Base-by-base conservation (phyloP, 2,888 invertebrate species). In the Graphium colonna region DNA sequence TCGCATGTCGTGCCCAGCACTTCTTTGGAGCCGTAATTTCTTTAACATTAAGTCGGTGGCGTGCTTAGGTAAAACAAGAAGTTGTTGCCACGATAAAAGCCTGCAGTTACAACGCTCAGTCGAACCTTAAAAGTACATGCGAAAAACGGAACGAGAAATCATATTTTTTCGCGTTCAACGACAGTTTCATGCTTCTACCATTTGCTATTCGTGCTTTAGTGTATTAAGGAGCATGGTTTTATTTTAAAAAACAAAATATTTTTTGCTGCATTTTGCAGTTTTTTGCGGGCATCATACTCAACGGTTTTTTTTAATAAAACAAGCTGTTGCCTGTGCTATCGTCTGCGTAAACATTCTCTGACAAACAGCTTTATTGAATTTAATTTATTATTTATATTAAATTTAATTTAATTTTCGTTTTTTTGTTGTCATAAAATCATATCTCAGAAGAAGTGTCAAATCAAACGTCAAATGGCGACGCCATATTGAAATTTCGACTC, bases 11-110 rank as follows among this genome's bases (percentile, higher is more conserved):
- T 52, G 63, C 59, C 59, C 61, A 57, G 60, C 60, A 65, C 55
- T 75, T 74, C 69, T 65, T 63, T 55, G 71, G 70, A 71, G 67
- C 62, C 62, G 66, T 69, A 68, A 69, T 73, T 74, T 70, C 66
- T 69, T 64, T 54, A 59, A 62, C 60, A 64, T 61, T 68, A 65
- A 63, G 45, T 53, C 57, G 64, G 55, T 77, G 63, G 69, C 74
- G 73, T 75, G 72, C 58, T 60, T 33, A 18, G 21, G 31, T 39
- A 40, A 53, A 53, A 53, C 62, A 64, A 61, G 64, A 67, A 68
- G 61, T 63, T 59, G 55, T 61, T 60, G 52, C 55, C 54, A 50
- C 61, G 48, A 50, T 61, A 57, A 55, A 55, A 53, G 39, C 40
- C 44, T 53, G 53, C 44, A 53, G 44, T 39, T 44, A 48, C 53